These are phyloP conservation scores for Nicator chloris DNA, from an alignment of 2,113 vertebrate species.

Conservation along the genomic window DNA sequence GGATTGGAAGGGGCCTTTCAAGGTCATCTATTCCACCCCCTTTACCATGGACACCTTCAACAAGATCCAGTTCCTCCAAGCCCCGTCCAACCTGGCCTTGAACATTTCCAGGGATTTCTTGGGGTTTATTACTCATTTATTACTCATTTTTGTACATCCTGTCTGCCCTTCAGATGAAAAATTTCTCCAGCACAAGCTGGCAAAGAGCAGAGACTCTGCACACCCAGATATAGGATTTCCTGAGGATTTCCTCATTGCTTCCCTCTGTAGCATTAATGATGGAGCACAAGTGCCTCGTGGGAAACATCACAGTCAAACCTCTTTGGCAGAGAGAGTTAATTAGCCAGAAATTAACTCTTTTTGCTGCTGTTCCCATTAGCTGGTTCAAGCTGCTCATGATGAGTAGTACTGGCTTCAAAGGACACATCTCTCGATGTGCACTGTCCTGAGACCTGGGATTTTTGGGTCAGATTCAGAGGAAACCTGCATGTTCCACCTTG, in stretches of 20 bases:
- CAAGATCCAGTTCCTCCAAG: neutral
- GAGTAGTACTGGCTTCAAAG: neutral
- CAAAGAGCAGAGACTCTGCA: neutral
- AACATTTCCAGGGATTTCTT: neutral
- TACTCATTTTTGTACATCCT: neutral
- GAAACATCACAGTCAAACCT: neutral
- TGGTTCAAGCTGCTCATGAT: neutral
- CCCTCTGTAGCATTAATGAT: neutral
- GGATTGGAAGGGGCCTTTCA: neutral
- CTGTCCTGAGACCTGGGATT: neutral
- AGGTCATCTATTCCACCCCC: neutral
- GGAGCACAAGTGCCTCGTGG: neutral
- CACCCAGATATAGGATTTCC: neutral
- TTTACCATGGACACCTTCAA: neutral
- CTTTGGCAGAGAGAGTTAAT: neutral
- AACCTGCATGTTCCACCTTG: neutral
- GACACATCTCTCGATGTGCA: rapidly evolving
- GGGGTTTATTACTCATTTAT: neutral
- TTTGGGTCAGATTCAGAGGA: neutral
- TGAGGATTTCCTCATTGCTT: neutral
- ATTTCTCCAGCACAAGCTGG: neutral
- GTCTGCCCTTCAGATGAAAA: rapidly evolving
- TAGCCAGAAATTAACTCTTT: neutral
- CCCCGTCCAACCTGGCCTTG: rapidly evolving
- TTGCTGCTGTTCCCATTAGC: neutral